Percentiles rank a stretch among this genome's conserved stretches.
phyloP scores from a whole-genome alignment of 2,888 invertebrate species.

The Plagodis pulveraria region DNA sequence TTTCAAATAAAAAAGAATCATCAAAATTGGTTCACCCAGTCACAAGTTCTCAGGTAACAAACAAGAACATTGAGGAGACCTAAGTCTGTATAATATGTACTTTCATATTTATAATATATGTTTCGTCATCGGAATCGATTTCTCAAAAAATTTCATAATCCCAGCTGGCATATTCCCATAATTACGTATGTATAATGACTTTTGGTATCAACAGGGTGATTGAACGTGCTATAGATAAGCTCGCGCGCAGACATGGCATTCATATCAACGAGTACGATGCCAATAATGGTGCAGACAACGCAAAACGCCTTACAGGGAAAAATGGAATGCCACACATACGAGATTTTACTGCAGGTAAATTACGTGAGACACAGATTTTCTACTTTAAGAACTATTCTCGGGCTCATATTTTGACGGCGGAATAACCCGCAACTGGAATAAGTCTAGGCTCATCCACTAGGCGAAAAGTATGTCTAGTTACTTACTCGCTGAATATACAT shows the following conservation, averaged over 20 bases:
- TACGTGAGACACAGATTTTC: slow-evolving; percentile 3
- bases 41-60: too few relatives aligned
- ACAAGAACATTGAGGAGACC: too few relatives aligned
- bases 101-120: too few relatives aligned
- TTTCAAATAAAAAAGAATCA: too few relatives aligned
- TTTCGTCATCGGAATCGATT: too few relatives aligned
- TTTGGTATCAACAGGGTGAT: slow-evolving; percentile 87
- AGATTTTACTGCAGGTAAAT: slow-evolving; percentile 92
- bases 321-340: slow-evolving; percentile 97
- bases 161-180: neutral
- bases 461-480: too few relatives aligned
- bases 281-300: slow-evolving; percentile 97
- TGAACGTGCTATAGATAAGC: slow-evolving; percentile 96
- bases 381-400: neutral
- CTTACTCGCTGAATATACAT: neutral
- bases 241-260: slow-evolving; percentile 94
- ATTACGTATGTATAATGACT: neutral
- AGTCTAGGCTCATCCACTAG: neutral
- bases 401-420: slow-evolving; percentile 1
- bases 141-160: too few relatives aligned
- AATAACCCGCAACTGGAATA: neutral
- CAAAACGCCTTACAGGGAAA: slow-evolving; percentile 94
- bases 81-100: too few relatives aligned
- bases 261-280: slow-evolving; percentile 99
- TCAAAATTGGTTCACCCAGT: too few relatives aligned